A percentile compares a stretch with the other conserved stretches of the same genome.
Evolutionary conservation across 2,888 invertebrate genomes (phyloP).

Genomic region (Drymonia ruficornis): DNA sequence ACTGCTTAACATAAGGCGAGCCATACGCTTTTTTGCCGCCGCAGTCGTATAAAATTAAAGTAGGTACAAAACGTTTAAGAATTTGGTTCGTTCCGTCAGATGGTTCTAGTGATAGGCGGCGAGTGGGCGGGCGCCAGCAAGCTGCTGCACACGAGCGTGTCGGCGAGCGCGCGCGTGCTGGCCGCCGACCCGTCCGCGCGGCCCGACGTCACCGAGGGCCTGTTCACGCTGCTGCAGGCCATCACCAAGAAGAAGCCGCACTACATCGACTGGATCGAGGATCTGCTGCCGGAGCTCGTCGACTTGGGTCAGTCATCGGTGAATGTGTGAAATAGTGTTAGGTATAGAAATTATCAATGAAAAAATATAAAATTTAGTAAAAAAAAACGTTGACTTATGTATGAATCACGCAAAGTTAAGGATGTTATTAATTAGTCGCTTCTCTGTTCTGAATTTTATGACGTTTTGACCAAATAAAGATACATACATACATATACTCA

Average conservation of each 20-base stretch:
- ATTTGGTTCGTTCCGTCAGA: slow-evolving; percentile 49
- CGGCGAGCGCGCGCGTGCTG: slow-evolving; percentile 53
- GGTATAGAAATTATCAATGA: no score
- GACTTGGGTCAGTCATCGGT: slow-evolving; percentile 53
- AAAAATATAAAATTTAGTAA: no score
- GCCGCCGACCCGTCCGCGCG: slow-evolving; percentile 86
- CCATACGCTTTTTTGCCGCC: no score
- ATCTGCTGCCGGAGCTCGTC: slow-evolving; percentile 59
- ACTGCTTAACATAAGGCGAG: no score
- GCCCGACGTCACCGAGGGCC: slow-evolving; percentile 89
- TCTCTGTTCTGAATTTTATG: no score
- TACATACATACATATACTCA: no score
- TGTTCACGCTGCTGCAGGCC: slow-evolving; percentile 86
- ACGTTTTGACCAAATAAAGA: no score
- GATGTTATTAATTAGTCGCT: no score
- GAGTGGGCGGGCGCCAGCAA: slow-evolving; percentile 59
- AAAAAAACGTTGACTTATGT: no score
- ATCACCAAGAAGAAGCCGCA: slow-evolving; percentile 87
- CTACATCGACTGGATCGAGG: slow-evolving; percentile 63
- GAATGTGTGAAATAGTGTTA: slow-evolving; percentile 5
- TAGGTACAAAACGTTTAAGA: no score
- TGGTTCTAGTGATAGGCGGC: slow-evolving; percentile 71
- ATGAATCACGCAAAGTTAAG: no score
- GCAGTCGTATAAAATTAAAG: no score
- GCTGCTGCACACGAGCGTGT: slow-evolving; percentile 55